These are phyloP conservation scores for Heliconius eleuchia DNA, from an alignment of 1,140 invertebrate genomes.

Conservation along the genomic window DNA sequence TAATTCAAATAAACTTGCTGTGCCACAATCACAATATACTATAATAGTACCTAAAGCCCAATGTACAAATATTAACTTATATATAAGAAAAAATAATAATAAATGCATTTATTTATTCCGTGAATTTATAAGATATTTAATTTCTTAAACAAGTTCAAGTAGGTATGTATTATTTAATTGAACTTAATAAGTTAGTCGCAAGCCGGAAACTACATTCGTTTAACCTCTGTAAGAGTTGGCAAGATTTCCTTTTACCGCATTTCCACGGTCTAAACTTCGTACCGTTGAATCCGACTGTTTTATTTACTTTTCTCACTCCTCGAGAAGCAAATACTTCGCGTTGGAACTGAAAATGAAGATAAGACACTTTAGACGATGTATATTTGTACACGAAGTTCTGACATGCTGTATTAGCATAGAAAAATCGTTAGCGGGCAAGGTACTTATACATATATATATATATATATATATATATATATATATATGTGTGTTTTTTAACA, in stretches of 20 bases:
- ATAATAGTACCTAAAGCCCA: no score
- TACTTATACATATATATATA: no score
- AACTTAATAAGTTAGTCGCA: slow-evolving; percentile 53
- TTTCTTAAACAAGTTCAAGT: slow-evolving; percentile 10
- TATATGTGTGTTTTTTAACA: no score
- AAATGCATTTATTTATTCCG: background rate
- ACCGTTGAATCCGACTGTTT: slow-evolving; percentile 46
- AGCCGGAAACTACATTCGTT: slow-evolving; percentile 54
- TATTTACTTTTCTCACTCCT: slow-evolving; percentile 50
- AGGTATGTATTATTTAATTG: slow-evolving; percentile 41
- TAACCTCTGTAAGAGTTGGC: slow-evolving; percentile 52
- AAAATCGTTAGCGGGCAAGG: no score
- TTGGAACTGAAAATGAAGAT: slow-evolving; percentile 33
- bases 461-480: no score
- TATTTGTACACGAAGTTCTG: slow-evolving; percentile 4
- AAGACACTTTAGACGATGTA: slow-evolving; percentile 31
- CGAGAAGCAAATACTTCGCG: slow-evolving; percentile 35
- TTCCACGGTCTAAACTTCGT: slow-evolving; percentile 46
- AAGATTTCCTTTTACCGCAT: slow-evolving; percentile 59
- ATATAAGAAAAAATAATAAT: background rate
- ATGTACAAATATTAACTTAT: background rate
- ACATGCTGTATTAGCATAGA: background rate
- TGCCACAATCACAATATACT: no score
- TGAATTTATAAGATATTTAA: background rate
- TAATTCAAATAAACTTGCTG: no score